phyloP scores from a whole-genome alignment of 2,888 invertebrate species.

The Sarcophaga rosellei region DNA sequence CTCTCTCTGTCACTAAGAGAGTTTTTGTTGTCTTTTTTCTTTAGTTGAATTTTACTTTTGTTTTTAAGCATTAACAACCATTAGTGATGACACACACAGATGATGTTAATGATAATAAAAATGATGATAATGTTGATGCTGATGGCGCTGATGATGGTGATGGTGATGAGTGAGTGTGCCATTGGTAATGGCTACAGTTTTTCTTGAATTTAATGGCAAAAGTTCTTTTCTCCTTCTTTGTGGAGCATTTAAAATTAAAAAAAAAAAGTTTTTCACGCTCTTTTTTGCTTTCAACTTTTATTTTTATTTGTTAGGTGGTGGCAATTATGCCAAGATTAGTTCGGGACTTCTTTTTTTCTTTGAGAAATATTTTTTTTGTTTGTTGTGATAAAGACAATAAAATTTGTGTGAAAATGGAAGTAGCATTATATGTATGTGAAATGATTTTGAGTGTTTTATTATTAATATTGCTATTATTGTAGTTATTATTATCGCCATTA shows the following conservation, averaged over 20 bases:
- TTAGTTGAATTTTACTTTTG: slow-evolving; percentile 32
- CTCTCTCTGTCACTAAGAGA: slow-evolving; percentile 18
- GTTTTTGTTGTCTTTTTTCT: slow-evolving; percentile 25
- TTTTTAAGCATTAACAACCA: slow-evolving; percentile 51
- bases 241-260: slow-evolving; percentile 37
- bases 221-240: neutral
- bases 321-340: slow-evolving; percentile 63
- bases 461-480: too few species aligned
- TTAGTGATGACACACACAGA: slow-evolving; percentile 65
- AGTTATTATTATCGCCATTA: too few species aligned
- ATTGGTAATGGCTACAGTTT: slow-evolving; percentile 63
- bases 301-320: slow-evolving; percentile 45
- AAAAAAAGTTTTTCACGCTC: slow-evolving; percentile 29
- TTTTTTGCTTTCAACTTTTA: slow-evolving; percentile 16
- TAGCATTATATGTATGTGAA: too few species aligned
- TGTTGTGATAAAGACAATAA: neutral
- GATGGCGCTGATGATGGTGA: slow-evolving; percentile 68
- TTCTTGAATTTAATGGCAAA: slow-evolving; percentile 29
- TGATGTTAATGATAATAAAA: slow-evolving; percentile 69
- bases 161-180: slow-evolving; percentile 39
- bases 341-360: neutral
- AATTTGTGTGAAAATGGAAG: too few species aligned
- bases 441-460: too few species aligned
- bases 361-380: slow-evolving; percentile 16
- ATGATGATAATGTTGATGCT: slow-evolving; percentile 54